These are phyloP conservation scores for Orthonychiurus folsomi DNA, from an alignment of 2,888 invertebrate genomes.

Conservation along the genomic window DNA sequence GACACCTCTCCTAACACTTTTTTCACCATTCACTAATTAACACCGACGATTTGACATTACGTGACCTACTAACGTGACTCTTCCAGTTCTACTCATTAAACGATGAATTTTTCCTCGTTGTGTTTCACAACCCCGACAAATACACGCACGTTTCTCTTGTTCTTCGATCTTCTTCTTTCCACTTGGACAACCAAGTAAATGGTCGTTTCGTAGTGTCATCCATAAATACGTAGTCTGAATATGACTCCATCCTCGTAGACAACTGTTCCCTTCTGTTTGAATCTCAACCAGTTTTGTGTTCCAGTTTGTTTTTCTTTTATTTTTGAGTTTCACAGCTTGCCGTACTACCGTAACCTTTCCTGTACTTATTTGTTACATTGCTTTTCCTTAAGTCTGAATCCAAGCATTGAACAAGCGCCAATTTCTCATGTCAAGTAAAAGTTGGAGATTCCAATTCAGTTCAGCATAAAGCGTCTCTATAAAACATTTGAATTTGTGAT, in stretches of 20 bases:
- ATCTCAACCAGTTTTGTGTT: not conserved
- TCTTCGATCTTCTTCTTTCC: not conserved
- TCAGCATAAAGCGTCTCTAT: too few relatives aligned
- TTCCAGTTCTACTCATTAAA: too few relatives aligned
- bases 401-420: too few relatives aligned
- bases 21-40: conserved; percentile 9
- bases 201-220: not conserved
- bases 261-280: not conserved
- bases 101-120: not conserved
- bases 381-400: not conserved
- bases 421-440: too few relatives aligned
- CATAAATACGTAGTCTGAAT: not conserved
- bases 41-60: not conserved
- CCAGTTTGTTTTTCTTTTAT: not conserved
- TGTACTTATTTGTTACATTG: conserved; percentile 15
- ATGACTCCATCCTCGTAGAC: not conserved
- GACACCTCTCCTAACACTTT: conserved; percentile 29
- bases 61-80: too few relatives aligned
- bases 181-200: not conserved
- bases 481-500: too few relatives aligned
- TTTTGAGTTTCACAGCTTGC: conserved; percentile 20
- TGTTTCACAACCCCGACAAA: not conserved
- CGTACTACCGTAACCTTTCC: conserved; percentile 13
- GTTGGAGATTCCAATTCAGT: too few relatives aligned
- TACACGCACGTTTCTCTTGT: conserved; percentile 2